Conservation (phyloP, 2,113 vertebrate genomes). For the Empidonax alnorum region DNA sequence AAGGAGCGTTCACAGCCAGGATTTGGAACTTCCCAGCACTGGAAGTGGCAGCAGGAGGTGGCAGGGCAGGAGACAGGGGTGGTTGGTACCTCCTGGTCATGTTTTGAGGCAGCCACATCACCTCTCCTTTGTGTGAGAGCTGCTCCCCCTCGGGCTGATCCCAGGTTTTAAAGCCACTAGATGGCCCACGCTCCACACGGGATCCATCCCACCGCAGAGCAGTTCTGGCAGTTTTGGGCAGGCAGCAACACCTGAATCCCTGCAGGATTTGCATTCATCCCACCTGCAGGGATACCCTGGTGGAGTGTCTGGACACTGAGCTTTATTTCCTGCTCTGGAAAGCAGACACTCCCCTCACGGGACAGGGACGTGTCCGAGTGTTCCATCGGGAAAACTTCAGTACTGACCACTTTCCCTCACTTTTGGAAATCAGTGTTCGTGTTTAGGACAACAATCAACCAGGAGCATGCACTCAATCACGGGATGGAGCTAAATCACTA, state of each 20-base stretch:
- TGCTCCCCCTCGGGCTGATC: fast-evolving
- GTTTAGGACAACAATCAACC: constrained; percentile 7
- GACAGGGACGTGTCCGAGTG: background rate
- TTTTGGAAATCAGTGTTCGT: background rate
- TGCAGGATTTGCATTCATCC: background rate
- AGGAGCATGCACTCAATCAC: constrained; percentile 64
- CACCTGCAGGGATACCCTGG: fast-evolving
- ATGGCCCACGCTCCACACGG: constrained; percentile 37
- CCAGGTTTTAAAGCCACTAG: constrained; percentile 42
- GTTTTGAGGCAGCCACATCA: fast-evolving
- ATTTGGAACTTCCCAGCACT: background rate
- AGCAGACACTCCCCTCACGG: background rate
- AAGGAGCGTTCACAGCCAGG: fast-evolving
- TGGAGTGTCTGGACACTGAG: background rate
- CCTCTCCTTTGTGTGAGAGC: background rate
- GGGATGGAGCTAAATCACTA: background rate
- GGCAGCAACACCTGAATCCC: background rate
- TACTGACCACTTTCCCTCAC: background rate
- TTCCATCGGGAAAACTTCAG: background rate
- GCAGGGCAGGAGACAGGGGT: fast-evolving
- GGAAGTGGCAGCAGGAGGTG: background rate
- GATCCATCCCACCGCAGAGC: background rate
- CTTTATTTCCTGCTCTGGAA: background rate
- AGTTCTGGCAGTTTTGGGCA: background rate
- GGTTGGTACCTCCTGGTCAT: fast-evolving